These are phyloP conservation scores for Sinocyclocheilus grahami DNA, from an alignment of 2,113 vertebrate genomes.

Conservation along the genomic window DNA sequence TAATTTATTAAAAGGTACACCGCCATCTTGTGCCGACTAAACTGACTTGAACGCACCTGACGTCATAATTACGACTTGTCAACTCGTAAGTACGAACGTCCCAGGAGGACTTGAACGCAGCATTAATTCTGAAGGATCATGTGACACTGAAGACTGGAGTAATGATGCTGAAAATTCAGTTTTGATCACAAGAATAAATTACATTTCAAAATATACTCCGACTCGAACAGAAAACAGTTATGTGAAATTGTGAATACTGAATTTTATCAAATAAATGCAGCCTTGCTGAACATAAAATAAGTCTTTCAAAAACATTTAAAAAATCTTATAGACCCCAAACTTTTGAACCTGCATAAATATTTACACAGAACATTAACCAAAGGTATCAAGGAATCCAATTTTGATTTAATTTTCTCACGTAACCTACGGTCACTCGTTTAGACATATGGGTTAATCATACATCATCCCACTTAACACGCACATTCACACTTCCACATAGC, in stretches of 20 bases:
- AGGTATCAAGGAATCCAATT: neutral
- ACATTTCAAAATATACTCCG: neutral
- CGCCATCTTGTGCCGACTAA: too few species aligned
- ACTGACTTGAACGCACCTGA: too few species aligned
- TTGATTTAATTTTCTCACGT: neutral
- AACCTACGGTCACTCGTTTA: neutral
- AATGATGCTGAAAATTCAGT: neutral
- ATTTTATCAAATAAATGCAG: neutral
- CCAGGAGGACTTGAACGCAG: too few species aligned
- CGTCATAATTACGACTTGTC: too few species aligned
- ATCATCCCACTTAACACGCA: neutral
- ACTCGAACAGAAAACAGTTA: neutral
- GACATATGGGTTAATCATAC: slow-evolving; percentile 2
- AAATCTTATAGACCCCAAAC: neutral
- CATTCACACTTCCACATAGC: neutral
- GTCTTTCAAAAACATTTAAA: too few species aligned
- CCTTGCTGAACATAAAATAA: too few species aligned
- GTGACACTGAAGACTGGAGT: neutral
- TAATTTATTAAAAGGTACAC: too few species aligned
- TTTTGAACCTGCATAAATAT: neutral
- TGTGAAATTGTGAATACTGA: too few species aligned
- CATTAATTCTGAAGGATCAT: neutral
- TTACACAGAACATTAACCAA: neutral
- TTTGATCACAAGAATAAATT: neutral
- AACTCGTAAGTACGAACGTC: too few species aligned